These are phyloP conservation scores for Florisuga fusca DNA, from an alignment of 2,797 vertebrate species.

Conservation along the genomic window DNA sequence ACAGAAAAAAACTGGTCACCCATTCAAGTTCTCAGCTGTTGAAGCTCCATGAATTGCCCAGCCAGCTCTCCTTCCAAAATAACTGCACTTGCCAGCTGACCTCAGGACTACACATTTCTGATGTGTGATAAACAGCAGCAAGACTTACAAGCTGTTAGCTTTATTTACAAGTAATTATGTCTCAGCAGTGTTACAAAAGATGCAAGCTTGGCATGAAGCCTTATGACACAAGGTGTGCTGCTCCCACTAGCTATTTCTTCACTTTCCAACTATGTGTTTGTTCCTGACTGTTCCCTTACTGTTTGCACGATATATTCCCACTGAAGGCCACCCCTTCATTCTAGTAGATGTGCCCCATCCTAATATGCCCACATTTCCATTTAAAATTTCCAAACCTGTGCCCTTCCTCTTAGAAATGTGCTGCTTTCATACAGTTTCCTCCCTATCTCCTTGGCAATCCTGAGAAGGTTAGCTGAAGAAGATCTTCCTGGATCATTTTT, in stretches of 20 bases:
- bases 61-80: slow-evolving; percentile 23
- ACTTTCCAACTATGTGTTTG: background rate
- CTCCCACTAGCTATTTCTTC: background rate
- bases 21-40: background rate
- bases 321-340: background rate
- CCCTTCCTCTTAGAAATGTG: background rate
- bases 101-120: background rate
- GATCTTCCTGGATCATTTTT: background rate
- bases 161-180: slow-evolving; percentile 10
- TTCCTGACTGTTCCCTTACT: background rate
- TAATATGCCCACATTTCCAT: background rate
- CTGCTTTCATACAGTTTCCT: background rate
- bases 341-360: background rate
- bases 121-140: slow-evolving; percentile 15
- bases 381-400: background rate
- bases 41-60: background rate
- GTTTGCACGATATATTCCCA: background rate
- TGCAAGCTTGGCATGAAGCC: background rate
- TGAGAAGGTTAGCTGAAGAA: background rate
- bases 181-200: slow-evolving; percentile 11
- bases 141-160: slow-evolving; percentile 12
- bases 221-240: background rate
- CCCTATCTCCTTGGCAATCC: background rate
- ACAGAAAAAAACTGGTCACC: background rate
- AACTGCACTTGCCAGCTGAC: background rate